phyloP scores from a whole-genome alignment of 2,888 invertebrate species.

The Acanthacorydalis orientalis region DNA sequence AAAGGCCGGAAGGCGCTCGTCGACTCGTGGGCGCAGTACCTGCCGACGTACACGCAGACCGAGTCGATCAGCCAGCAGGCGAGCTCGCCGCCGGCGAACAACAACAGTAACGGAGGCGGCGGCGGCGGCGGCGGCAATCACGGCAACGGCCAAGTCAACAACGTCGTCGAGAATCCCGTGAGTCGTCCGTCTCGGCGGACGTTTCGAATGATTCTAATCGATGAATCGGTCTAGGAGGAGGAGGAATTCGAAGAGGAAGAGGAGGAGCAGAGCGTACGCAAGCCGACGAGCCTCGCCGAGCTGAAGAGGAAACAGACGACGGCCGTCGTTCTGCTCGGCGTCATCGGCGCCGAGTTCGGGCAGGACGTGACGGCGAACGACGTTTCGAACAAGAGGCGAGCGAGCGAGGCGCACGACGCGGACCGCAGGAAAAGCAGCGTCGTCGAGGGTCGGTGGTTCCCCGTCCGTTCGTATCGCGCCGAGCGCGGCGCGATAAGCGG shows the following conservation, averaged over 20 bases:
- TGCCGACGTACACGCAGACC: conserved; percentile 73
- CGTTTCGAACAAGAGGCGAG: conserved; percentile 35
- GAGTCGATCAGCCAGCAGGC: conserved; percentile 60
- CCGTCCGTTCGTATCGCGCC: background rate
- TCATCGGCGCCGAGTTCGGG: conserved; percentile 96
- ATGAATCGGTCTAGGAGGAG: conserved; percentile 30
- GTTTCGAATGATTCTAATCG: background rate
- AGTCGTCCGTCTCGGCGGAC: background rate
- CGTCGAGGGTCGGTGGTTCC: conserved; percentile 46
- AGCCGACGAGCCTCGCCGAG: conserved; percentile 73
- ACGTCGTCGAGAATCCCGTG: background rate
- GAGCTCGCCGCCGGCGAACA: conserved; percentile 29
- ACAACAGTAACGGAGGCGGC: conserved; percentile 14
- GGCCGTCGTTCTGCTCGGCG: conserved; percentile 88
- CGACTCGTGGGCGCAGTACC: conserved; percentile 90
- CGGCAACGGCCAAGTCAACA: background rate
- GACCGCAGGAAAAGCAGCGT: conserved; percentile 60
- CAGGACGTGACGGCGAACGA: conserved; percentile 67
- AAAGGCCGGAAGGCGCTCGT: conserved; percentile 86
- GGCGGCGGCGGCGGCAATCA: conserved; percentile 1
- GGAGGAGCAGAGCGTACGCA: conserved; percentile 68
- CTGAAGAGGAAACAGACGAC: conserved; percentile 90
- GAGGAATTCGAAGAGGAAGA: conserved; percentile 71
- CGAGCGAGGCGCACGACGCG: conserved; percentile 27
- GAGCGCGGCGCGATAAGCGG: too few species aligned